Evolutionary conservation across 2,797 vertebrate genomes (phyloP), one percentile per base, ranked within the genome.

Genomic region (Glyptemys insculpta): DNA sequence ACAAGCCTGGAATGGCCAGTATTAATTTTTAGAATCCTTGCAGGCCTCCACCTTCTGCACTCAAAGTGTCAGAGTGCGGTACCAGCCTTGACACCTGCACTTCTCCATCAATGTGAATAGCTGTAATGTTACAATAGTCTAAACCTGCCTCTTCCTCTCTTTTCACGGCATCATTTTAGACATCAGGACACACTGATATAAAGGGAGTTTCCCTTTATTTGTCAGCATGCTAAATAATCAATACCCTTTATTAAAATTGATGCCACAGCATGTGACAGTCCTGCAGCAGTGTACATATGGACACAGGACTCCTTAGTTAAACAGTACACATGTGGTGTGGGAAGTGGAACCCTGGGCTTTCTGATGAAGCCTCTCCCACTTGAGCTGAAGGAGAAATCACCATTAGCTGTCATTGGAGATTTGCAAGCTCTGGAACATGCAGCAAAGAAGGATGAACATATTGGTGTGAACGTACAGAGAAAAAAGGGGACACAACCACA

Each of bases 381-480:
- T 56, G 76, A 88, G 34, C 81, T 89, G 84, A 89, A 95, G 84
- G 81, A 95, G 27, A 29, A 72, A 83, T 81, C 88, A 89, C 88
- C n/a, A 12, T 74, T 59, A 91, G 79, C 52, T 87, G 37, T 79
- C 81, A 80, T 34, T 53, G 31, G 72, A 79, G 87, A 89, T 92
- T 23, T 72, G 41, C 37, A 37, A 72, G n/a, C 65, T 23, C 65
- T 41, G n/a, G n/a, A 72, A 72, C n/a, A 54, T 5, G 56, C 14
- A 0, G 5, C 72, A 81, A 91, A 92, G 94, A 94, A 49, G 37
- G n/a, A 56, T 81, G 23, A 14, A 41, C 25, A 44, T 29, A 56
- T 18, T 54, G 21, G 21, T 52, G 23, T 81, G 53, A 54, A 62
- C 50, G 79, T 0, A 10, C 53, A 91, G 27, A 72, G 37, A 37